These are phyloP conservation scores for Rhynchomys soricoides DNA, from an alignment of 2,113 vertebrate species.

Conservation along the genomic window DNA sequence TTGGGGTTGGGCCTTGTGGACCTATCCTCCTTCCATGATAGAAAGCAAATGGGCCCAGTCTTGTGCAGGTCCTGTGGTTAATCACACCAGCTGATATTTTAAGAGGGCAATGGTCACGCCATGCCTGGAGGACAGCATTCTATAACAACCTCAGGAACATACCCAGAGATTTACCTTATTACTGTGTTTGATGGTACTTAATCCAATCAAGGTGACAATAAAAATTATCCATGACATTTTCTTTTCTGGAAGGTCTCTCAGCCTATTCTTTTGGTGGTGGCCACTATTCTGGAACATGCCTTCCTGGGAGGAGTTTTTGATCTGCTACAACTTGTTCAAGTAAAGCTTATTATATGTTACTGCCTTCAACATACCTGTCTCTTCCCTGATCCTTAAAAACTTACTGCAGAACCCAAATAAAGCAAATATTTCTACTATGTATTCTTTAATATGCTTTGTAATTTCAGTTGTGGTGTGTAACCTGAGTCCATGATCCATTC, in stretches of 20 bases:
- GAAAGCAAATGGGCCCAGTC: background rate
- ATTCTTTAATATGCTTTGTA: background rate
- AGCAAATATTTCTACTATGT: background rate
- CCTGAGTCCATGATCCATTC: background rate
- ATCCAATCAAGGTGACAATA: background rate
- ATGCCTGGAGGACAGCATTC: background rate
- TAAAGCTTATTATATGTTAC: background rate
- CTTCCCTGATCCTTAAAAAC: background rate
- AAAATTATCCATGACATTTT: background rate
- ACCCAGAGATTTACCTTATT: background rate
- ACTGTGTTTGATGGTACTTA: background rate
- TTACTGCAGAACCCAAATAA: background rate
- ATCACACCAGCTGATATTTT: background rate
- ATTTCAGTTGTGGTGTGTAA: background rate
- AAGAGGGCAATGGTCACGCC: background rate
- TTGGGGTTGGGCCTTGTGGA: background rate
- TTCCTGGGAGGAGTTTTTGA: background rate
- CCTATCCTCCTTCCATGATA: background rate
- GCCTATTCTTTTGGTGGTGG: background rate
- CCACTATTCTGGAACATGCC: background rate
- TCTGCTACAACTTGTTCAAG: background rate
- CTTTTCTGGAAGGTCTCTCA: background rate
- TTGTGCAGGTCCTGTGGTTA: background rate
- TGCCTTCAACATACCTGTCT: background rate
- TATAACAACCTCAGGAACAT: background rate